Base-by-base conservation (phyloP, 1,140 invertebrate genomes). In the Pentalonia nigronervosa region DNA sequence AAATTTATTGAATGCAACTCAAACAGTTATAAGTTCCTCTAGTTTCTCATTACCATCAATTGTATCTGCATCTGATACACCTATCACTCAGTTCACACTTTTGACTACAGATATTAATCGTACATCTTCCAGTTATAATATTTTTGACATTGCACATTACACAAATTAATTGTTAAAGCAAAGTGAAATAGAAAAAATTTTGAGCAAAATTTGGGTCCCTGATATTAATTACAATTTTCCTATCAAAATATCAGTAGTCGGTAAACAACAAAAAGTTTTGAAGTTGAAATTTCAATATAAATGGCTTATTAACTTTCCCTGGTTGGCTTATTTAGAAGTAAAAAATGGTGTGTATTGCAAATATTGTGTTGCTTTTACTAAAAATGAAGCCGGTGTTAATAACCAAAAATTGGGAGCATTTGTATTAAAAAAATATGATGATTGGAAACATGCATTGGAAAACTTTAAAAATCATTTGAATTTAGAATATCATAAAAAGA, bases 401-500 rank as follows among this genome's bases (percentile, higher is more conserved):
- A 47, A 47, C 25, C 45, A 56, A 56, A 56, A 56, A 56, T 56
- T 56, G 53, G 23, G 53, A 25, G 53, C 23, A 25, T 56, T 56
- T 56, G 53, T 8, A 45, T 86, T 86, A 86, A 86, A 86, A 86
- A 86, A 86, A 41, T 84, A 84, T 84, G 81, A 84, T 84, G 36
- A 84, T 41, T 84, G 81, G 81, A 84, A 36, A 36, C 25, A 86
- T 86, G 83, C 41, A 30, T 47, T 86, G 11, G 41, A 86, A 86
- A 0, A 86, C 25, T 86, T 86, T 47, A 86, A 86, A 86, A 25
- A 86, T 47, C 83, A 86, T 47, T 86, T 25, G 0, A 47, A 45
- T 47, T 47, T 86, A 86, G 41, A 47, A 25, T 47, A 45, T 86
- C 41, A 86, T 3, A 47, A 86, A 86, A 86, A 86, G 4, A 47